Base-by-base conservation (phyloP, 2,797 vertebrate genomes). In the Diplodus sargus region DNA sequence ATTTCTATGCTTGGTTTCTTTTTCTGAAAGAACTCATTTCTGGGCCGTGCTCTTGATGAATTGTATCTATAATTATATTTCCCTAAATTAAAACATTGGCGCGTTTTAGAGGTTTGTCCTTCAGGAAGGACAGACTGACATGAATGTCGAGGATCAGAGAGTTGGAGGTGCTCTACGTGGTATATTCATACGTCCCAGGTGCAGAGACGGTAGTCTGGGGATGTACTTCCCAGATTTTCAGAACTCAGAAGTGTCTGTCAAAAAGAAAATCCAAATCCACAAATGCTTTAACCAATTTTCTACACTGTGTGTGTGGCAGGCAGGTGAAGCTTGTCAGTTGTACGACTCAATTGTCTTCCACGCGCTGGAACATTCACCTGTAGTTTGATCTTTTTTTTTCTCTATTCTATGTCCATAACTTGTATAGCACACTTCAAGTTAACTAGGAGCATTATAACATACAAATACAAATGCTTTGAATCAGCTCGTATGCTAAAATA, bases 41-140 rank as follows among this genome's bases (percentile, higher is more conserved):
- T 9, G 68, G 70, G 12, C 28, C 9, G 18, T 47, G 67, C 70
- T 64, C 51, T 56, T 68, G 53, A 62, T 72, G n/a, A 58, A 48
- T 48, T 78, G 25, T 5, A 64, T 63, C 70, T 72, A 22, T 58
- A 56, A 82, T 78, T 70, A 74, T 78, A 52, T 51, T 42, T 48
- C 59, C 16, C 5, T n/a, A 53, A 81, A 74, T 78, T 65, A 78
- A 81, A 87, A 70, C 60, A 22, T 52, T 56, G n/a, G 53, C 70
- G 42, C 9, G 58, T 85, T 81, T 79, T 51, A 59, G 66, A 48
- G 17, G 65, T 80, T 78, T 76, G 54, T 80, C 25, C 47, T 74
- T 74, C 42, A 47, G 25, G 28, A 78, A 57, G 39, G 67, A 71
- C 23, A 11, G 52, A 17, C 56, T 48, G 53, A 20, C 14, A 17